Base-by-base conservation (phyloP, 2,888 invertebrate species). In the Drosophila fungiperda region DNA sequence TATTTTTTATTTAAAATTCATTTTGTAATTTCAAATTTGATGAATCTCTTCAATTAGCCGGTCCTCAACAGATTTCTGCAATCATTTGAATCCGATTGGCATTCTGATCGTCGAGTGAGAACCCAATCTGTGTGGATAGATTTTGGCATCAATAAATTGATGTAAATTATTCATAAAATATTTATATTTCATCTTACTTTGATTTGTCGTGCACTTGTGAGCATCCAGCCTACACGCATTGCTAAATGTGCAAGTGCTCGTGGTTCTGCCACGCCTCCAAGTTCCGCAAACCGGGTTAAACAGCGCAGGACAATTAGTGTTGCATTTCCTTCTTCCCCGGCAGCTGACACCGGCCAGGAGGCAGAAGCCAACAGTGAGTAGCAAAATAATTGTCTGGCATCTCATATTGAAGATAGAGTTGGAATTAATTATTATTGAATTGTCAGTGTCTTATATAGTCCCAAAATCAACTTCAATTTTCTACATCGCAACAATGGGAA, bases 201-300 rank as follows among this genome's bases (percentile, higher is more conserved):
- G 42, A 42, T 2, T 1, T 20, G n/a, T 42, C 11, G 1, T 1
- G n/a, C 42, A 42, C 6, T 1, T 42, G 0, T n/a, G n/a, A 11
- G 6, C n/a, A 0, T 0, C 9, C 11, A 42, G n/a, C 0, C 0
- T 11, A n/a, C 42, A 42, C 1, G 0, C 1, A 11, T 11, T 42
- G n/a, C 11, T 6, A 42, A 42, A 42, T 2, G 42, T 42, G n/a
- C 42, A 42, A n/a, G 0, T 11, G 42, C 11, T 11, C 0, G n/a
- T 11, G 1, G 0, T 4, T 2, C 1, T 2, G 11, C 11, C 42
- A 6, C 42, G 40, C 11, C 0, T 5, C 40, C n/a, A 42, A 1
- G 2, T 6, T n/a, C 5, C 40, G n/a, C 40, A 42, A n/a, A 42
- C n/a, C n/a, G 40, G 40, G 1, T 2, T 2, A n/a, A 42, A 6